These are phyloP conservation scores for Salvelinus namaycush DNA, from an alignment of 2,113 vertebrate species.

Conservation along the genomic window DNA sequence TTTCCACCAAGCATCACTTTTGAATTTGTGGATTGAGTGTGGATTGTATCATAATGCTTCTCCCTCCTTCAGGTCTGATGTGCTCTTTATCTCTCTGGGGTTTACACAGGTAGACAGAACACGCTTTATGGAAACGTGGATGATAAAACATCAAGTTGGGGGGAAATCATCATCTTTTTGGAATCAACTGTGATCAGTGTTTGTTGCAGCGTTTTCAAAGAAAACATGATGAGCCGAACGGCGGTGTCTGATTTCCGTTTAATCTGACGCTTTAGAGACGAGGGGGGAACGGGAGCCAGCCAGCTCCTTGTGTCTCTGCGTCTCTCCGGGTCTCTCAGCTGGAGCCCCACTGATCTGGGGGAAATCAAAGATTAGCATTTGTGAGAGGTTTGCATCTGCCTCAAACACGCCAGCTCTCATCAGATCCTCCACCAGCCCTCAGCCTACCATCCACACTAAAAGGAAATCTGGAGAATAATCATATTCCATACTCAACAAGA, in stretches of 20 bases:
- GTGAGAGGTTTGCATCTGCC: slow-evolving; percentile 61
- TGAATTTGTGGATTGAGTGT: background rate
- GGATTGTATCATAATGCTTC: background rate
- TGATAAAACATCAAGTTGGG: slow-evolving; percentile 25
- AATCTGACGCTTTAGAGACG: slow-evolving; percentile 60
- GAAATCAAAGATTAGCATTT: slow-evolving; percentile 76
- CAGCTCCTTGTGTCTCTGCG: slow-evolving; percentile 59
- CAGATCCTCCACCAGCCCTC: slow-evolving; percentile 33
- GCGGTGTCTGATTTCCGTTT: slow-evolving; percentile 53
- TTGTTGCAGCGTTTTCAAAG: slow-evolving; percentile 35
- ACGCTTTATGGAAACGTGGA: slow-evolving; percentile 10
- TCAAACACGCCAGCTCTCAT: slow-evolving; percentile 63
- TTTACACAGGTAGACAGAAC: background rate
- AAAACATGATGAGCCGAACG: slow-evolving; percentile 29
- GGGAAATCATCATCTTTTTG: background rate
- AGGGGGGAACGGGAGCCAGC: slow-evolving; percentile 44
- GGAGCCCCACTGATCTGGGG: slow-evolving; percentile 66
- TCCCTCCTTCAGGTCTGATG: background rate
- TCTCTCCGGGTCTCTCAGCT: slow-evolving; percentile 56
- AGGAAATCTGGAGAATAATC: slow-evolving; percentile 54
- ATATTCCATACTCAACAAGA: slow-evolving; percentile 53
- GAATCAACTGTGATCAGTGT: slow-evolving; percentile 31
- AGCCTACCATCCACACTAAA: slow-evolving; percentile 24
- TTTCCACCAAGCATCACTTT: background rate
- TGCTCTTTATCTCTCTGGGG: background rate